Base-by-base conservation (phyloP, 2,797 vertebrate species). In the Fringilla coelebs region DNA sequence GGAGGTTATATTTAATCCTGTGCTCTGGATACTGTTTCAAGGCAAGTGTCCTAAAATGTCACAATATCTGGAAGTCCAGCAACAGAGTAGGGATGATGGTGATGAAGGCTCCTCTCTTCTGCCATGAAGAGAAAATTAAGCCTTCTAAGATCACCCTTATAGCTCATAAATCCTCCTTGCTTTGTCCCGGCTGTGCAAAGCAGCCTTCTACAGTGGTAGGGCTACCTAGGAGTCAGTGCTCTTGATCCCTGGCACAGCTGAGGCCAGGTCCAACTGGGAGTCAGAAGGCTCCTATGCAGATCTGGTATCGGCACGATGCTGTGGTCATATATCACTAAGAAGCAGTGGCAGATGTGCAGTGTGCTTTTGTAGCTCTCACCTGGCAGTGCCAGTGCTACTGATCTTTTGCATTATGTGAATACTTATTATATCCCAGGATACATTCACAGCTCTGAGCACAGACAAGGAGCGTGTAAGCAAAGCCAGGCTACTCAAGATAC, bases 11-110 rank as follows among this genome's bases (percentile, higher is more conserved):
- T 85, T 87, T 87, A 46, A 41, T 74, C 7, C 7, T 13, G 12
- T 0, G 0, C 28, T 82, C 74, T 83, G 54, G 11, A 25, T 20
- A 51, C 22, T 0, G 0, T 60, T 88, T 84, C n/a, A 60, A 68
- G 48, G 12, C 43, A 82, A 62, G 28, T 29, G 20, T 41, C 28
- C 46, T 70, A 57, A 61, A 92, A 66, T 51, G 8, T 54, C 20
- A 36, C 28, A 40, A 7, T 36, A 48, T 83, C 32, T 57, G 34
- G 11, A 81, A 87, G 48, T 70, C 32, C 7, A 72, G 13, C 11
- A 68, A 57, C 14, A 65, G 34, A 46, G 15, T 21, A 61, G 38
- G 26, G 11, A 43, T 36, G 22, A 67, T 31, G 17, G 32, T 11
- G 8, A 46, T 82, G 43, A 91, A 83, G n/a, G 6, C 16, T 72